A percentile compares a stretch with the other conserved stretches of the same genome.
Conservation (phyloP, 2,113 vertebrate species). For the Psilopsiagon aurifrons region DNA sequence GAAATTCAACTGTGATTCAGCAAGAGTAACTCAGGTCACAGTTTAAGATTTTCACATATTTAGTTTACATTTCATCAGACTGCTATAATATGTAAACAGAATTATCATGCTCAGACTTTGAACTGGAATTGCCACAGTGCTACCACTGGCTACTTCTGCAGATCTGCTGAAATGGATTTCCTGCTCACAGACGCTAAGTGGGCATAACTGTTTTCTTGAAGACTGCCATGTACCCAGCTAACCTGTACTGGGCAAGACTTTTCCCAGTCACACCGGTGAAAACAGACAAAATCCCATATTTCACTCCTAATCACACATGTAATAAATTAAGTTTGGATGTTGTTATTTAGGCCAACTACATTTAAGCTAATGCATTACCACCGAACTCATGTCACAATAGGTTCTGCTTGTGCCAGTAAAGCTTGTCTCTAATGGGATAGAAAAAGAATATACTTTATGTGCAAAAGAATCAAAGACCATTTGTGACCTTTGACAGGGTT, state of each 20-base stretch:
- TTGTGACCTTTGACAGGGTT: background rate
- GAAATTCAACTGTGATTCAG: constrained; percentile 4
- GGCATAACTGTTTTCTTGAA: background rate
- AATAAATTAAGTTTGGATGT: background rate
- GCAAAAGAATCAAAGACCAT: background rate
- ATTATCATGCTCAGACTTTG: constrained; percentile 64
- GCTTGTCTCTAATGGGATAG: background rate
- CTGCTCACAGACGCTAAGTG: background rate
- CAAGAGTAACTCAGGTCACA: constrained; percentile 50
- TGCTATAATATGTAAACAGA: constrained; percentile 55
- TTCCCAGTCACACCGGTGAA: background rate
- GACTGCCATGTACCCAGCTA: background rate
- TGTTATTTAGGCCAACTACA: background rate
- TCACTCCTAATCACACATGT: background rate
- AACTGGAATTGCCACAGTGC: constrained; percentile 57
- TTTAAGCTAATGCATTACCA: background rate
- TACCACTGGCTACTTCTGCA: background rate
- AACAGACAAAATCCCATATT: background rate
- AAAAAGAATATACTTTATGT: background rate
- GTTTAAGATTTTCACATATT: constrained; percentile 58
- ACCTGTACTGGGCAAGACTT: background rate
- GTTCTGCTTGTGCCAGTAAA: background rate
- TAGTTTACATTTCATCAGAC: constrained; percentile 65
- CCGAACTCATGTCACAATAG: background rate
- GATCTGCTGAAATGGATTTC: background rate